Conservation (phyloP, 1,140 invertebrate species). For the Acyrthosiphon pisum region DNA sequence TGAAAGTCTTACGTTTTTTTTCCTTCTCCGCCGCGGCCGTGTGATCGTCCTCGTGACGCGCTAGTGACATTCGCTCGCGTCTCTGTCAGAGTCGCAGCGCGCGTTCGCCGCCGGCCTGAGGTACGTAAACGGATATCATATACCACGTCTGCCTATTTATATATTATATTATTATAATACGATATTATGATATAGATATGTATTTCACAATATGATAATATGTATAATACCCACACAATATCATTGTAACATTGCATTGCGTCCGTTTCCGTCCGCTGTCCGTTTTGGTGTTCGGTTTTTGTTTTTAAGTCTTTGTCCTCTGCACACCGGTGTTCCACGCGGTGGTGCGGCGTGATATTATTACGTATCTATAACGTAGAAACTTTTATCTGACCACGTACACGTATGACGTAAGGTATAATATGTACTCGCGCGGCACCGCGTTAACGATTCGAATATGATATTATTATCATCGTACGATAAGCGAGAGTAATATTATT, state of each 20-base stretch:
- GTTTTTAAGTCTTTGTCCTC: neutral
- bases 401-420: no score
- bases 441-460: neutral
- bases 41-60: neutral
- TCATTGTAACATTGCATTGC: neutral
- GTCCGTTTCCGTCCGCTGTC: neutral
- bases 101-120: neutral
- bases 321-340: neutral
- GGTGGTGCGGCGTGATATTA: neutral
- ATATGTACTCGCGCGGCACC: no score
- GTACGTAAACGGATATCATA: neutral
- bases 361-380: neutral
- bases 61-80: neutral
- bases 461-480: neutral
- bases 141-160: neutral
- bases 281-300: neutral
- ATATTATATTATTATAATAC: neutral
- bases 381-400: no score
- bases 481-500: neutral
- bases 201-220: no score
- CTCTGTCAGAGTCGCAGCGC: neutral
- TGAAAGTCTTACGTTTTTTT: slow-evolving; percentile 3
- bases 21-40: neutral
- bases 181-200: no score
- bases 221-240: no score